Percentiles rank a stretch among this genome's conserved stretches.
Conservation (phyloP, 2,113 vertebrate genomes). For the Eleginops maclovinus region DNA sequence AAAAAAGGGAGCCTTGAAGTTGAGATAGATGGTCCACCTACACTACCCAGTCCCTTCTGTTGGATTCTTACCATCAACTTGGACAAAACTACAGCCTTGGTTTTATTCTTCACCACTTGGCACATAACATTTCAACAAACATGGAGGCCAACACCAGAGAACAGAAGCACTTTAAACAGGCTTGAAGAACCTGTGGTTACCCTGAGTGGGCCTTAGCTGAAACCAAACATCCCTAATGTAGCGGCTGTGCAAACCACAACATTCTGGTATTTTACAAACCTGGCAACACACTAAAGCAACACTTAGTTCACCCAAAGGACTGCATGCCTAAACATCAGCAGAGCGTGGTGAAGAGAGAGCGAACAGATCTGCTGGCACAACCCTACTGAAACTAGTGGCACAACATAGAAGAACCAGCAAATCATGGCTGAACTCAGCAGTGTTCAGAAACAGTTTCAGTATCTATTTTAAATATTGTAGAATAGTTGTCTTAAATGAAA, state of each 20-base stretch:
- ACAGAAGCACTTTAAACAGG: constrained; percentile 17
- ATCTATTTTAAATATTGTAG: not conserved
- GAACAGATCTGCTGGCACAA: constrained; percentile 10
- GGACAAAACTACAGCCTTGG: constrained; percentile 6
- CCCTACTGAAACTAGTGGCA: constrained; percentile 1
- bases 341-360: constrained; percentile 14
- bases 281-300: constrained; percentile 20
- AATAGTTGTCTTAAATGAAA: not conserved
- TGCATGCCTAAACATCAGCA: constrained; percentile 23
- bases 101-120: constrained; percentile 4
- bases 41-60: constrained; percentile 7
- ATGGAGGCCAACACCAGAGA: not conserved
- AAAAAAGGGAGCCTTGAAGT: not conserved
- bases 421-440: not conserved
- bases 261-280: constrained; percentile 36
- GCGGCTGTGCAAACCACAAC: constrained; percentile 30
- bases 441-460: not conserved
- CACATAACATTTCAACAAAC: constrained; percentile 14
- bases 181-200: constrained; percentile 25
- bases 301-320: constrained; percentile 18
- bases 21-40: not conserved
- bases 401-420: constrained; percentile 2
- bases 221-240: constrained; percentile 35
- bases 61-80: constrained; percentile 19
- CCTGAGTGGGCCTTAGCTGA: constrained; percentile 17